A percentile compares a stretch with the other conserved stretches of the same genome.
Conservation (phyloP, 2,888 invertebrate genomes). For the Agonopterix arenella region DNA sequence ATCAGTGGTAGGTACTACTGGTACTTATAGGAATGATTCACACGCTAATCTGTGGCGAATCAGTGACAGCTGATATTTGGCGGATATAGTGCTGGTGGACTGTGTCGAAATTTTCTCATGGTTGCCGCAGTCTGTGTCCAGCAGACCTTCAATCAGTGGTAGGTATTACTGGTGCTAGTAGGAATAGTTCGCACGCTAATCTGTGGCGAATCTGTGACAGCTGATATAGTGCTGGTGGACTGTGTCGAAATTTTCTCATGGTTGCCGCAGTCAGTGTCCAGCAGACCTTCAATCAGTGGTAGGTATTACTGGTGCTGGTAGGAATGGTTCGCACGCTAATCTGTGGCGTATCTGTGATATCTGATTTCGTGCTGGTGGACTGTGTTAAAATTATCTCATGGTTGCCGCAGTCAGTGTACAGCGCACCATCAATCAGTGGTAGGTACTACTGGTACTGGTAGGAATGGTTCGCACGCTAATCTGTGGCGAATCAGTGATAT, state of each 20-base stretch:
- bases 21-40: conserved; percentile 76
- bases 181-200: no score
- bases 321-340: conserved; percentile 82
- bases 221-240: conserved; percentile 87
- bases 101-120: conserved; percentile 80
- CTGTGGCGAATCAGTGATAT: conserved; percentile 45
- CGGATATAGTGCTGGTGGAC: conserved; percentile 87
- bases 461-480: no score
- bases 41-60: conserved; percentile 77
- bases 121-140: conserved; percentile 78
- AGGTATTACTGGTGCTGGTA: no score
- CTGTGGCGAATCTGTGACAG: conserved; percentile 43
- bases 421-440: conserved; percentile 38
- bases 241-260: conserved; percentile 80
- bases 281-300: conserved; percentile 39
- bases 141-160: conserved; percentile 39
- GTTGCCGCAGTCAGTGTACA: conserved; percentile 78
- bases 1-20: conserved; percentile 5
- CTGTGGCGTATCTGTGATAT: conserved; percentile 75
- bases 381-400: conserved; percentile 80
- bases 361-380: conserved; percentile 87
- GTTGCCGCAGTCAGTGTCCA: conserved; percentile 78
- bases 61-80: conserved; percentile 81
- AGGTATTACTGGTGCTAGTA: no score
- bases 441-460: no score